phyloP scores from a whole-genome alignment of 1,140 invertebrate genomes.

The Scaptomyza pallida region DNA sequence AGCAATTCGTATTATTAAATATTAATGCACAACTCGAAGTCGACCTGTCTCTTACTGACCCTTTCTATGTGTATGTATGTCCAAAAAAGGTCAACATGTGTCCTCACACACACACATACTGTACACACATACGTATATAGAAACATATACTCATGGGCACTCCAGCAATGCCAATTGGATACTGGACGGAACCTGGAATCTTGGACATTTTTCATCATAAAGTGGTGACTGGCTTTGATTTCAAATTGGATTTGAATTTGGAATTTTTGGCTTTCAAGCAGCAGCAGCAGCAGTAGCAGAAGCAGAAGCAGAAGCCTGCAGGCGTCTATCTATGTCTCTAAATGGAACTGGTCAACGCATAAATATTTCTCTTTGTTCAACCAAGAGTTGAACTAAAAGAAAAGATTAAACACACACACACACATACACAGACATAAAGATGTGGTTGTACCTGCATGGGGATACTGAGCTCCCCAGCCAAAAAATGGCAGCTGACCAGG shows the following conservation, averaged over 20 bases:
- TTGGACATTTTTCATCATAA: conserved; percentile 82
- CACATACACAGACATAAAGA: conserved; percentile 4
- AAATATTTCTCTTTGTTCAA: conserved; percentile 79
- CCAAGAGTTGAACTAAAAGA: conserved; percentile 49
- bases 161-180: conserved; percentile 30
- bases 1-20: conserved; percentile 82
- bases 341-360: conserved; percentile 64
- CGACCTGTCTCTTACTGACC: conserved; percentile 66
- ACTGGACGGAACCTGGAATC: conserved; percentile 50
- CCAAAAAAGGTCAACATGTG: conserved; percentile 69
- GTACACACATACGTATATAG: neutral
- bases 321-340: conserved; percentile 30
- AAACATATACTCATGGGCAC: neutral
- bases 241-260: conserved; percentile 81
- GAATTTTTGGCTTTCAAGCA: conserved; percentile 73
- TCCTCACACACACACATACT: conserved; percentile 32
- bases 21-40: conserved; percentile 77
- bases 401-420: conserved; percentile 15
- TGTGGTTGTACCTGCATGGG: neutral
- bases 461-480: neutral
- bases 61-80: conserved; percentile 54
- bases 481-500: conserved; percentile 12
- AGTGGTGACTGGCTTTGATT: conserved; percentile 67
- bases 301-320: conserved; percentile 28
- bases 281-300: conserved; percentile 12